Evolutionary conservation across 2,797 vertebrate species (phyloP), one percentile per base, ranked within the genome.

Genomic region (Odontamblyopus rebecca): DNA sequence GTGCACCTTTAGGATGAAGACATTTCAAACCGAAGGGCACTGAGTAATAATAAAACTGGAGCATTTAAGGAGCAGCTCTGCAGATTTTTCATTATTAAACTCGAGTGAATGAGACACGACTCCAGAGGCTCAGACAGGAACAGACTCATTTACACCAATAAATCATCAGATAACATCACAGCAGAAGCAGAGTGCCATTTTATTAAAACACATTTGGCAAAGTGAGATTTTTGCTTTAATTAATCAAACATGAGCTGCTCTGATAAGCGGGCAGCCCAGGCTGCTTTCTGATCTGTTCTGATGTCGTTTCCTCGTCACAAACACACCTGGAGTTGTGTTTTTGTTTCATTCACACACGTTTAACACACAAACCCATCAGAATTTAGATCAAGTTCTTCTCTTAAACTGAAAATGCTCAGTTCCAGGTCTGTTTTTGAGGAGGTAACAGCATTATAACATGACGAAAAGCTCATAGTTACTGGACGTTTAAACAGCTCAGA

Each of bases 141-240:
- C 85, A 89, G 82, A 86, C 72, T 91, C 79, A 91, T 91, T 91
- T 78, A 85, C 85, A 85, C 83, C 86, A 84, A 91, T 93, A 91
- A 92, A 92, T 92, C 91, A 91, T 75, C 59, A 89, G 90, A 92
- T 93, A 11, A 50, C 85, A 93, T 93, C 91, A 30, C 48, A 59
- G 53, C 75, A 71, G 80, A 75, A 82, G 59, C 68, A 75, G 68
- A 84, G 87, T 78, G 66, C 78, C 65, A 76, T 87, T 88, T 88
- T 90, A 92, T 88, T 91, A 90, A 90, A 90, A 87, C 78, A 86
- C 77, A 57, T 78, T 80, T 74, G 77, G 69, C 71, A 72, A 77
- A 73, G 79, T 82, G 75, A 76, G 75, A 82, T 75, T 84, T 81
- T 82, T 59, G 73, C 13, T 78, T 66, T 66, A 51, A 67, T 88